Conservation (phyloP, 2,113 vertebrate species). For the Corythoichthys haematopterus region DNA sequence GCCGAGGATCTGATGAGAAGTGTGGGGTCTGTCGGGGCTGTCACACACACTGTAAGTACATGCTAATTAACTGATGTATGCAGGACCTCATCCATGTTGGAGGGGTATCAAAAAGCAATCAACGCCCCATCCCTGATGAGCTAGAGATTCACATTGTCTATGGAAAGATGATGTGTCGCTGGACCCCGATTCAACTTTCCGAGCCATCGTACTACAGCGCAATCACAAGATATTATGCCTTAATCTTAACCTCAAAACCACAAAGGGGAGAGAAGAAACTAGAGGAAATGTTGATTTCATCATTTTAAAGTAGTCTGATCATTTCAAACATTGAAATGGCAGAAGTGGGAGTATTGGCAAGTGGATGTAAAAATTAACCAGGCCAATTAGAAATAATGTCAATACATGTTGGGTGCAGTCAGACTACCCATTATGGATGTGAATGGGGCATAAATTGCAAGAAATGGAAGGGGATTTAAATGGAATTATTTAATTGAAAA, state of each 20-base stretch:
- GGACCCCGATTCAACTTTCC: conserved; percentile 60
- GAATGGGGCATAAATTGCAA: neutral
- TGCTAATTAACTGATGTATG: conserved; percentile 79
- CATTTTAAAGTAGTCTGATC: conserved; percentile 66
- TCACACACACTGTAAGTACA: conserved; percentile 53
- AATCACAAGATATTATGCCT: conserved; percentile 77
- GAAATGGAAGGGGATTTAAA: neutral
- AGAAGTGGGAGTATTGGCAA: conserved; percentile 64
- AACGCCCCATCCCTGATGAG: conserved; percentile 80
- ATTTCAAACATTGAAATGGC: conserved; percentile 64
- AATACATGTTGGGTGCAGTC: conserved; percentile 37
- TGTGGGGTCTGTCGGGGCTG: conserved; percentile 51
- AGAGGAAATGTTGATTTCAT: conserved; percentile 61
- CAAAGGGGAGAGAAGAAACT: conserved; percentile 44
- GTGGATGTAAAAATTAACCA: conserved; percentile 54
- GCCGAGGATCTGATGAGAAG: conserved; percentile 63
- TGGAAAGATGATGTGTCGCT: conserved; percentile 69
- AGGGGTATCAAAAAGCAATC: conserved; percentile 82
- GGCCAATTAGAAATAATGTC: conserved; percentile 19
- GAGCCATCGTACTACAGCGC: conserved; percentile 67
- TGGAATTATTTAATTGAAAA: neutral
- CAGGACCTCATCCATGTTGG: conserved; percentile 76
- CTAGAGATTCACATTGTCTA: conserved; percentile 70
- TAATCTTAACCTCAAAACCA: conserved; percentile 68
- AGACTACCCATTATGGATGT: neutral